Evolutionary conservation across 2,113 vertebrate species (phyloP), one percentile per base, ranked within the genome.

Genomic region (Mohoua ochrocephala): DNA sequence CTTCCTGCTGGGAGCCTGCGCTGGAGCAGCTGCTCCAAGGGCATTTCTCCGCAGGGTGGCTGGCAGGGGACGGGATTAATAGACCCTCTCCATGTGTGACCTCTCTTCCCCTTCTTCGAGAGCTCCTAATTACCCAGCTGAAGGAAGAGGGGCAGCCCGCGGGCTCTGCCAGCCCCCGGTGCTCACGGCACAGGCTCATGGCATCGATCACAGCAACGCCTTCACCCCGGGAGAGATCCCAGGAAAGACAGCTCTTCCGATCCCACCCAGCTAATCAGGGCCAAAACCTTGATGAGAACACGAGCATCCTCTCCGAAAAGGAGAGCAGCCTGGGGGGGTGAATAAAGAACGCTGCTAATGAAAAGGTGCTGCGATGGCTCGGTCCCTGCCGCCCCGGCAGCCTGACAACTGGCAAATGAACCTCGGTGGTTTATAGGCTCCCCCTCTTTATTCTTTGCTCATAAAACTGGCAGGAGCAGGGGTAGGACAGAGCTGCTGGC

Each of bases 371-470:
- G 37, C 68, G 56, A 74, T 30, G 65, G 83, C 88, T 95, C 70
- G 7, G 86, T 90, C 89, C 76, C 96, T 47, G 88, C 69, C 26
- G 91, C 77, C 47, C 79, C 42, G 2, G 91, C 77, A 49, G 80
- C 69, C 93, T 94, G 97, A 97, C 97, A 96, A 97, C 28, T 94
- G 97, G 97, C 96, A 97, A 95, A 98, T 96, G 97, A 97, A 93
- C 77, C 92, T 97, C 95, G 49, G 11, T 37, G 23, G 23, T 95
- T 97, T 94, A 71, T 77, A 33, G 60, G 91, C 84, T 96, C 91
- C 84, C 96, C 94, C 97, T 94, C 95, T 91, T 88, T 75, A 89
- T 94, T 94, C 94, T 95, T 53, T 41, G 91, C 97, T 97, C 97
- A 30, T 77, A 94, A 97, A 97, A 93, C 83, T 78, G 90, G 95